Percentiles rank a stretch among this genome's conserved stretches.
Conservation (phyloP, 2,797 vertebrate genomes). For the Silurus aristotelis region DNA sequence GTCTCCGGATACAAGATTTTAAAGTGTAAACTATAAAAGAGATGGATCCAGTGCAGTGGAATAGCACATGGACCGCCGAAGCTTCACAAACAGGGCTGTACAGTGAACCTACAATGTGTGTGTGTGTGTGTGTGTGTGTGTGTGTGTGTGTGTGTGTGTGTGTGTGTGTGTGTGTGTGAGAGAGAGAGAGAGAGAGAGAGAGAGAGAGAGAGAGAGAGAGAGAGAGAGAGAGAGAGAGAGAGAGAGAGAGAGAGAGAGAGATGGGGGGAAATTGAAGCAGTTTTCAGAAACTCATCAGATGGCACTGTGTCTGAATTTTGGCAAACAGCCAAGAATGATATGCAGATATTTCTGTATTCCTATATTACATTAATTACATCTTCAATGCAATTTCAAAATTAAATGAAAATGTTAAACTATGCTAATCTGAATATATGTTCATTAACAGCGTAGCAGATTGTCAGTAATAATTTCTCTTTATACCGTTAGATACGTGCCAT, state of each 20-base stretch:
- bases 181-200: background rate
- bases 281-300: background rate
- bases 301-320: background rate
- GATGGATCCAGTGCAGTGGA: background rate
- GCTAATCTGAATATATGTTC: background rate
- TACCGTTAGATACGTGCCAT: background rate
- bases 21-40: constrained; percentile 4
- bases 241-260: background rate
- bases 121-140: background rate
- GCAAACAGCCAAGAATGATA: background rate
- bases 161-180: too few relatives aligned
- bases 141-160: too few relatives aligned
- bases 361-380: background rate
- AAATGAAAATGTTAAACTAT: background rate
- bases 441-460: background rate
- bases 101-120: background rate
- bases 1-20: background rate
- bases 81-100: background rate
- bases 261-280: too few relatives aligned
- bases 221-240: background rate
- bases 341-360: background rate
- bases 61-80: background rate
- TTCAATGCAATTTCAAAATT: background rate
- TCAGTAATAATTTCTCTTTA: background rate
- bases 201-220: background rate